phyloP scores from a whole-genome alignment of 2,888 invertebrate species.

The Bembecia ichneumoniformis region DNA sequence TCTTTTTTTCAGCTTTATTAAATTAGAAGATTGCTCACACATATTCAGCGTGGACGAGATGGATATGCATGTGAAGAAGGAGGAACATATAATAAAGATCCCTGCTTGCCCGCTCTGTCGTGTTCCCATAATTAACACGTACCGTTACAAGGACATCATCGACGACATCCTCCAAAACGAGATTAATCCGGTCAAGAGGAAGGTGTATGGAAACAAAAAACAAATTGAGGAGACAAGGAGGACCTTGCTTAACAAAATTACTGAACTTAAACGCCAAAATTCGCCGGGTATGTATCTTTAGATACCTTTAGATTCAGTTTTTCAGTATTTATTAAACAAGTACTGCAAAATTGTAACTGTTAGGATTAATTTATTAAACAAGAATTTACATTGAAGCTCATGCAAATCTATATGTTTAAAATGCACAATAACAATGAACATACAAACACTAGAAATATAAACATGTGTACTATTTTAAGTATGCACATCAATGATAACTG shows the following conservation, averaged over 20 bases:
- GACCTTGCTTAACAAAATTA: slow-evolving; percentile 15
- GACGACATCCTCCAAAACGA: slow-evolving; percentile 40
- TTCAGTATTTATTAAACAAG: no score
- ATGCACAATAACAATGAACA: no score
- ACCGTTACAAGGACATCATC: slow-evolving; percentile 70
- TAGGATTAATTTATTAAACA: no score
- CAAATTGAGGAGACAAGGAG: slow-evolving; percentile 23
- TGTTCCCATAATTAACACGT: slow-evolving; percentile 68
- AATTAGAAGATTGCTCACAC: slow-evolving; percentile 68
- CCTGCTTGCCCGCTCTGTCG: slow-evolving; percentile 73
- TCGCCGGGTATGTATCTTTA: no score
- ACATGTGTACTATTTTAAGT: no score
- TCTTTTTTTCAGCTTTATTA: slow-evolving; percentile 50
- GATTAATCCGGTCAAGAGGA: slow-evolving; percentile 51
- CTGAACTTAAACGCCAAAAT: neutral
- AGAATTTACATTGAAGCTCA: no score
- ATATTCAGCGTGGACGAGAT: slow-evolving; percentile 56
- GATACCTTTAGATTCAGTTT: no score
- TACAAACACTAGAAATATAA: no score
- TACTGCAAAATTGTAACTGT: no score
- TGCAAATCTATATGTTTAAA: no score
- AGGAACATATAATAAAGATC: slow-evolving; percentile 35
- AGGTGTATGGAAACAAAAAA: slow-evolving; percentile 37
- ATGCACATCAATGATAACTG: no score
- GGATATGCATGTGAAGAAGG: slow-evolving; percentile 46